Evolutionary conservation across 2,797 vertebrate species (phyloP), one percentile per base, ranked within the genome.

Genomic region (Protosalanx chinensis): DNA sequence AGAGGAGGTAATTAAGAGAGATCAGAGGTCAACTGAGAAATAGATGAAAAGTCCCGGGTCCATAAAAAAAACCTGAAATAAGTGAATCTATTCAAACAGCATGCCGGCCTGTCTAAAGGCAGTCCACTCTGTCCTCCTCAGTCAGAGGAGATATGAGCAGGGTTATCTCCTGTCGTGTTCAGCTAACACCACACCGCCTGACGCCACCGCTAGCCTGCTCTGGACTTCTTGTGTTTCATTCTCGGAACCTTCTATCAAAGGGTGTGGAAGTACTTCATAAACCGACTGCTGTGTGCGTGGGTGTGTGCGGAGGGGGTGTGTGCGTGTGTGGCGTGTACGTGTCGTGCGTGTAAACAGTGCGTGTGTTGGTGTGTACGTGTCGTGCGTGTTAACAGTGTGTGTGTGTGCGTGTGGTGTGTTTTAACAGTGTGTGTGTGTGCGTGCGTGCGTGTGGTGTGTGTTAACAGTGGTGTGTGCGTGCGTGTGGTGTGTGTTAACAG

Each of bases 91-190:
- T 59, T 59, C 27, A 2, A 27, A 57, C 67, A 61, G 49, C 35
- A 18, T 59, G 57, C 6, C 27, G 6, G 8, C 18, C 6, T n/a
- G 37, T 35, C 18, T 30, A 18, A 64, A 41, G n/a, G 20, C 8
- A 33, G n/a, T 64, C 18, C 10, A 12, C 4, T 37, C 35, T 20
- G 2, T 64, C 35, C 81, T 90, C 85, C 87, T 85, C n/a, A 61
- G 87, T 82, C 76, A 72, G 70, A 82, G 81, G 81, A 77, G 5
- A 23, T 79, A 27, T 67, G 64, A 51, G 18, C 27, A 51, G 30
- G 46, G 64, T 53, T 53, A 51, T 27, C 27, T 3, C 27, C 2
- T 7, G 23, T 23, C 16, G 64, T 23, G 16, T 46, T 20, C 27
- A 67, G 65, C 46, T 53, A 56, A 46, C 65, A 32, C 20, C 27